Base-by-base conservation (phyloP, 2,888 invertebrate species). In the Tetragonula carbonaria region DNA sequence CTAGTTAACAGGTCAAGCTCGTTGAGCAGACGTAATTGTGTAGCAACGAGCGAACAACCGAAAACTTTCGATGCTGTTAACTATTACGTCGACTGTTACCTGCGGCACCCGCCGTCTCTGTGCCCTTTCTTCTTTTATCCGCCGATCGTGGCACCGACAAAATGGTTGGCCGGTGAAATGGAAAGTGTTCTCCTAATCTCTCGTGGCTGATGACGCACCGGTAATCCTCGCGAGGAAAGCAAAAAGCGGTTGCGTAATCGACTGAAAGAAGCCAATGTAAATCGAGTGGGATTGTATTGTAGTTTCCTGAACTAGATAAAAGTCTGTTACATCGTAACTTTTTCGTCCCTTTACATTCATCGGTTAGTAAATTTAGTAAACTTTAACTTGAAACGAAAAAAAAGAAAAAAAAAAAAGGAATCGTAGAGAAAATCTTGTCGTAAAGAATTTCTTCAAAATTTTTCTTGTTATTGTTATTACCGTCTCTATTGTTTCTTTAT, bases 151-250 rank as follows among this genome's bases (percentile, higher is more conserved):
- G 23, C 23, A 23, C 23, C 23, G 13, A n/a, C 57, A 28, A 65
- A 21, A 38, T 65, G 65, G 16, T 18, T 33, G 18, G 45, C 13
- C 33, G 38, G 78, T 71, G 81, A 86, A 87, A 82, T 82, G 59
- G 86, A 87, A 88, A 86, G 84, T 80, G 45, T 51, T n/a, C 28
- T 28, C 67, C 74, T 75, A 68, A 82, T 80, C 72, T 8, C 8
- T 38, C 68, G 33, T 23, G 71, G 71, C 63, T 81, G 77, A 70
- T 77, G 75, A 79, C 51, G 38, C 51, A 28, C 6, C 28, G 65
- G 55, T 82, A 78, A 78, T 79, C 33, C 68, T 73, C 62, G 16
- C 11, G 38, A 85, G 51, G 80, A 85, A 87, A 87, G 80, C 85
- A 68, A 82, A 74, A 74, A 79, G 8, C 33, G n/a, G 65, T 87